A percentile compares a stretch with the other conserved stretches of the same genome.
Evolutionary conservation across 2,888 invertebrate genomes (phyloP).

Genomic region (Nemoura dubitans): DNA sequence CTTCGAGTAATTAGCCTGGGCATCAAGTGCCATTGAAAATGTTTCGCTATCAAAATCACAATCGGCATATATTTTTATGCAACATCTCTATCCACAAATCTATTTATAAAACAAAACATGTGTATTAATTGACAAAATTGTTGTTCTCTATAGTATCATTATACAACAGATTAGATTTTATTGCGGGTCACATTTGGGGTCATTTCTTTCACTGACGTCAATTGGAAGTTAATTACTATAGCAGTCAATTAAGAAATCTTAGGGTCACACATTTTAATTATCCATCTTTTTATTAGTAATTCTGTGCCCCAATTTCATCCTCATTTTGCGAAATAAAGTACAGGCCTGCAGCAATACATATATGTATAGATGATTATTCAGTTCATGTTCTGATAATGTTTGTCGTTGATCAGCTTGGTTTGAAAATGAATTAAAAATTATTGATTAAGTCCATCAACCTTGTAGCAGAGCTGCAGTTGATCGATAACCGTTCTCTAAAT

Average conservation of each 20-base stretch:
- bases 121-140: neutral
- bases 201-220: constrained; percentile 34
- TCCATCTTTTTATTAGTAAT: no score
- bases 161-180: neutral
- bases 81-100: no score
- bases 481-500: no score
- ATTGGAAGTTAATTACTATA: neutral
- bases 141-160: neutral
- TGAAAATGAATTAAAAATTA: neutral
- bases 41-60: neutral
- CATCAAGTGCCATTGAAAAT: neutral
- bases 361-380: neutral
- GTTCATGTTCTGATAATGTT: no score
- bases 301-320: neutral
- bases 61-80: neutral
- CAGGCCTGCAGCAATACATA: no score
- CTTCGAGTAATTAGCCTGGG: neutral
- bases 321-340: no score
- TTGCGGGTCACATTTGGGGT: constrained; percentile 23
- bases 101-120: neutral
- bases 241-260: neutral
- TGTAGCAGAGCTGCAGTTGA: no score
- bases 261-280: neutral
- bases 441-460: no score
- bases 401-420: no score